Evolutionary conservation across 2,888 invertebrate genomes (phyloP).

Genomic region (Campoplex capitator): DNA sequence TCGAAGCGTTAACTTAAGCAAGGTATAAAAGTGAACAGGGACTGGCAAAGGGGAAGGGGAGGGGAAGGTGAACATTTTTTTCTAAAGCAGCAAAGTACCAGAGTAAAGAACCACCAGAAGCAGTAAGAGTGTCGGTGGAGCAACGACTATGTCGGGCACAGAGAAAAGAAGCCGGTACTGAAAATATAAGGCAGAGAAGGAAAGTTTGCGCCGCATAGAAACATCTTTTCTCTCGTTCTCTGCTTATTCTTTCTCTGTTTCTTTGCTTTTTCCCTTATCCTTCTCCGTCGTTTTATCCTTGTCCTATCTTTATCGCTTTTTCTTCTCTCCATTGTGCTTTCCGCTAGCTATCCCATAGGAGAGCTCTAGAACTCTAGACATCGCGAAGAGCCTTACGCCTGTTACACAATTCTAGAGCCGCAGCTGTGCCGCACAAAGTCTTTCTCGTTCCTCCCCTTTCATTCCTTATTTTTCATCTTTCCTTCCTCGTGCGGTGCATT

Average conservation of each 20-base stretch:
- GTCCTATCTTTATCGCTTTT: constrained; percentile 64
- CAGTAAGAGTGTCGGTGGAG: constrained; percentile 30
- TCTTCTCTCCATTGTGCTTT: constrained; percentile 49
- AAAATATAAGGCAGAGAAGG: constrained; percentile 63
- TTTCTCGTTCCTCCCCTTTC: constrained; percentile 11
- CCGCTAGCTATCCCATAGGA: constrained; percentile 61
- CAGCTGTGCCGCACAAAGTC: constrained; percentile 58
- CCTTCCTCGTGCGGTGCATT: constrained; percentile 12
- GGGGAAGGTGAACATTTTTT: constrained; percentile 45
- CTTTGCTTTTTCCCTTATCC: neutral
- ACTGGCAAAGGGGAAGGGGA: constrained; percentile 29
- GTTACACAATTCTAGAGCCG: constrained; percentile 46
- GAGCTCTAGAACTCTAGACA: constrained; percentile 49
- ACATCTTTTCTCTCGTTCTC: constrained; percentile 33
- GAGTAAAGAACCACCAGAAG: constrained; percentile 35
- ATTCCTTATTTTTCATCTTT: neutral
- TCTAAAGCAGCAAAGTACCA: constrained; percentile 37
- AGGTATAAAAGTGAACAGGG: constrained; percentile 28
- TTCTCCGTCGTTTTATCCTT: constrained; percentile 53
- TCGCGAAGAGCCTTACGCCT: constrained; percentile 62
- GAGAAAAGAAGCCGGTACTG: constrained; percentile 42
- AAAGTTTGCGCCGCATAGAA: constrained; percentile 65
- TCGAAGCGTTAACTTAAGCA: constrained; percentile 68
- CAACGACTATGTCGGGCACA: constrained; percentile 33
- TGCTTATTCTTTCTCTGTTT: constrained; percentile 13